These are phyloP conservation scores for Sturnira hondurensis DNA, from an alignment of 2,113 vertebrate genomes.

Conservation along the genomic window DNA sequence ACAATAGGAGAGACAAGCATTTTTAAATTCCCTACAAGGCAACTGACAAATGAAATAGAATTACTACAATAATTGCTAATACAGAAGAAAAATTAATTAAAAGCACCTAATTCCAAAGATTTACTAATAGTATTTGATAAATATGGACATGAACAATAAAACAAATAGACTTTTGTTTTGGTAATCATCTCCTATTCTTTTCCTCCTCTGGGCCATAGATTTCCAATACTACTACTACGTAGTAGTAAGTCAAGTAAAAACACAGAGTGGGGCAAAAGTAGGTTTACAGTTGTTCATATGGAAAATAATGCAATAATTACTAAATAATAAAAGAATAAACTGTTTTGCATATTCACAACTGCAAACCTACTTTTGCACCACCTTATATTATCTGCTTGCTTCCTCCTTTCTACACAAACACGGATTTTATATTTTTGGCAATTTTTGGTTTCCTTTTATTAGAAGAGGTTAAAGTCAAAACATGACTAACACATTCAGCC, in stretches of 20 bases:
- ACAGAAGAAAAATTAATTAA: constrained; percentile 11
- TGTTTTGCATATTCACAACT: no score
- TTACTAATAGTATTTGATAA: constrained; percentile 22
- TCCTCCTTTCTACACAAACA: not conserved
- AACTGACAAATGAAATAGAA: not conserved
- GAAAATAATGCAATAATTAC: no score
- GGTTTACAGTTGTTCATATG: not conserved
- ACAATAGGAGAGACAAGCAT: not conserved
- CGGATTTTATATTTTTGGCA: not conserved
- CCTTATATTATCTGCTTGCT: not conserved
- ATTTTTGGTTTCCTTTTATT: not conserved
- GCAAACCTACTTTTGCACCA: not conserved
- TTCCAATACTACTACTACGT: not conserved
- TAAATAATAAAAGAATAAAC: no score
- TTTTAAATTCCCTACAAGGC: constrained; percentile 5
- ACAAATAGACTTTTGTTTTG: not conserved
- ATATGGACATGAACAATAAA: constrained; percentile 6
- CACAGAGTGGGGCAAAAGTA: not conserved
- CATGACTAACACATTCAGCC: not conserved
- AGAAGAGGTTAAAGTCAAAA: not conserved
- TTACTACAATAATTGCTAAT: constrained; percentile 9
- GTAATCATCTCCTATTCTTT: not conserved
- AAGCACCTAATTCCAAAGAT: not conserved
- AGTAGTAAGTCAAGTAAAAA: constrained; percentile 12
- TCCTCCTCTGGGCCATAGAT: not conserved